phyloP scores from a whole-genome alignment of 2,888 invertebrate genomes.

The Escarpia spicata region DNA sequence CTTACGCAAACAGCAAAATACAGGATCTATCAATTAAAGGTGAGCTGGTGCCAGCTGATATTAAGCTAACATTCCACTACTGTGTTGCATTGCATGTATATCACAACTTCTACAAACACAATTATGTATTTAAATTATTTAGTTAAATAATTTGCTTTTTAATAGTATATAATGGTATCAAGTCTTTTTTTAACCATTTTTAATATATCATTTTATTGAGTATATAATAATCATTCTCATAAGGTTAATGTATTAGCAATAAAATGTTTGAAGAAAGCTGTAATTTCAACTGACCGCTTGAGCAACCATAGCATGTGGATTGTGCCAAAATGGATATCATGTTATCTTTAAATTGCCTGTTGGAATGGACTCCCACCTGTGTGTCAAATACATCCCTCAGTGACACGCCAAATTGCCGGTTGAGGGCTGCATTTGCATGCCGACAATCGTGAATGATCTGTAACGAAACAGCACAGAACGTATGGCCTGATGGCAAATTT shows the following conservation, averaged over 20 bases:
- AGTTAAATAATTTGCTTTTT: neutral
- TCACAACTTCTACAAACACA: too few relatives aligned
- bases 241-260: neutral
- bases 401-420: neutral
- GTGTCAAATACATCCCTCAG: slow-evolving; percentile 20
- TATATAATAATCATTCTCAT: neutral
- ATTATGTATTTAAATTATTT: neutral
- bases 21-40: too few relatives aligned
- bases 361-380: neutral
- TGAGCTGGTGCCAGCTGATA: too few relatives aligned
- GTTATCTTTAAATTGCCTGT: neutral
- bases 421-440: neutral
- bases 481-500: neutral
- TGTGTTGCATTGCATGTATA: too few relatives aligned
- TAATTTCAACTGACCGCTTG: neutral
- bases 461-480: neutral
- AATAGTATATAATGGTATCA: neutral
- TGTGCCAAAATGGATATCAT: neutral
- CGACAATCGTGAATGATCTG: slow-evolving; percentile 24
- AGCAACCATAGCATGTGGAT: neutral
- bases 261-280: neutral
- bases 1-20: too few relatives aligned
- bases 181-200: neutral
- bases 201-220: neutral
- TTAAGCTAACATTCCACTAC: too few relatives aligned